Evolutionary conservation across 2,113 vertebrate genomes (phyloP), one percentile per base, ranked within the genome.

Genomic region (Lucifuga dentata): DNA sequence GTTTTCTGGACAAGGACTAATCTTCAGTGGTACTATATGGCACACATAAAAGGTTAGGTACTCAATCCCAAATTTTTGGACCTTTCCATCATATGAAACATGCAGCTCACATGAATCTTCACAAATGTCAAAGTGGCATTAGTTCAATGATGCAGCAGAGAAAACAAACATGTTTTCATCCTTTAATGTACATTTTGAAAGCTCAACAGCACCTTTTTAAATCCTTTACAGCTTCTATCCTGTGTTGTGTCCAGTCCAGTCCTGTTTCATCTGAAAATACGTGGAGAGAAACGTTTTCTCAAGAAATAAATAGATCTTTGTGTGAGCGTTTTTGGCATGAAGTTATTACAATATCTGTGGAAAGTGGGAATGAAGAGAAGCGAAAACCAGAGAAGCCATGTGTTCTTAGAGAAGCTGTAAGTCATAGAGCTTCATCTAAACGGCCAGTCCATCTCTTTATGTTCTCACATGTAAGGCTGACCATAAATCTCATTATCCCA

Each of bases 401-500:
- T 55, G 23, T 11, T 43, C 15, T 11, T 13, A 16, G 8, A 7
- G n/a, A 13, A n/a, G 10, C 21, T 48, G 35, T 38, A n/a, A 21
- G 8, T 51, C 11, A 32, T 48, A 40, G 67, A 66, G 63, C 40
- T 15, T 67, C 36, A 19, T 44, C 45, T 21, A 29, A 9, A n/a
- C 51, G 16, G 57, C 13, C 45, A 40, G 19, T 63, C 52, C 40
- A 36, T 51, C 55, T 50, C 40, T 48, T 16, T 17, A 29, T 16
- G 12, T 41, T 75, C 67, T 60, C 51, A 45, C 48, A 78, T 58
- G 49, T 62, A 50, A 78, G 64, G 19, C 52, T 40, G 33, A 36
- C 44, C 63, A 56, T 70, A 61, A 77, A 81, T 82, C 78, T 68
- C 80, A 61, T 73, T 61, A 70, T 21, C 39, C n/a, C 46, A 9